Evolutionary conservation across 2,888 invertebrate genomes (phyloP), one percentile per base, ranked within the genome.

Genomic region (Xylota segnis): DNA sequence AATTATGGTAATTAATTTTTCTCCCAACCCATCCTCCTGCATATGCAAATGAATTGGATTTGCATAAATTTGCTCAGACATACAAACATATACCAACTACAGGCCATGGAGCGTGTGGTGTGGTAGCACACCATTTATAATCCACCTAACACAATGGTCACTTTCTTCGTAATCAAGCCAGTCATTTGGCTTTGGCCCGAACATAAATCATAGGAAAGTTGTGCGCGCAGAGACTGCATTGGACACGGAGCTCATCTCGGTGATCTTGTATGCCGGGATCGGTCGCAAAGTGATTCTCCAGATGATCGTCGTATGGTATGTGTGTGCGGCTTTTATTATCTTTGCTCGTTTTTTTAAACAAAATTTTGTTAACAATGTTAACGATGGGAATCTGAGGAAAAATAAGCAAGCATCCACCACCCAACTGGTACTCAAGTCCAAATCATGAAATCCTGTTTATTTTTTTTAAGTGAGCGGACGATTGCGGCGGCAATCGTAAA

Each of bases 121-220:
- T 23, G 40, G 34, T 34, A 52, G 82, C 71, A 61, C 34, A 59
- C 59, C 66, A 68, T 50, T 74, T 70, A 68, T 66, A 71, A 77
- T 76, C 66, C 43, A 58, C 43, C 65, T 6, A 58, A 72, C 54
- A 78, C 78, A 83, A 83, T 78, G 58, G 78, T 37, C 56, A 83
- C 83, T 83, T 83, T 83, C 83, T 78, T 78, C 68, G 78, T 78
- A 78, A 83, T 74, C 74, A 78, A 74, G 78, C 68, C 56, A 56
- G 40, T 72, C 77, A 61, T 56, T 72, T 29, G 32, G 40, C 32
- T 14, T 47, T 23, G 61, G 54, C 66, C 37, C 37, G 66, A 29
- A 45, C 72, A 54, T 83, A 83, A 63, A 78, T 77, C 66, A 68
- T 66, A 34, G 71, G 18, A 77, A 70, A 77, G 59, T 66, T 78